These are phyloP conservation scores for Pteronotus mesoamericanus DNA, from an alignment of 2,797 vertebrate genomes.

Conservation along the genomic window DNA sequence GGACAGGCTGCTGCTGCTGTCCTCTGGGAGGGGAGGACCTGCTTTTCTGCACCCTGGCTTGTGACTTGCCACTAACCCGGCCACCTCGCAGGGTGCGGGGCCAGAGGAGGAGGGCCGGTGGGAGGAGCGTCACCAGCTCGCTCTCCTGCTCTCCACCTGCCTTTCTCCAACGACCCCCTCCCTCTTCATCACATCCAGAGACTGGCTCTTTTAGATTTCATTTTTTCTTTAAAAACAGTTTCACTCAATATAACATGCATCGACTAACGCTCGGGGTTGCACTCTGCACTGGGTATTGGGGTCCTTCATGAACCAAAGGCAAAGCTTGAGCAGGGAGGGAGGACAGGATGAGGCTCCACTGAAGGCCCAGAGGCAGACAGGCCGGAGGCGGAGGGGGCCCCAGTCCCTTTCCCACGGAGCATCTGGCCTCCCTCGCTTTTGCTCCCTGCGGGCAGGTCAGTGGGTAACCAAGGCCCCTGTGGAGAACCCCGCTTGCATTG, in stretches of 20 bases:
- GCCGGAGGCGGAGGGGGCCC: too few relatives aligned
- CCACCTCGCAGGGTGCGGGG: too few relatives aligned
- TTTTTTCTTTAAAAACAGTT: background rate
- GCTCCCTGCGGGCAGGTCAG: accelerated
- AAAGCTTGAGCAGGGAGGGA: background rate
- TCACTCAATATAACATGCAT: background rate
- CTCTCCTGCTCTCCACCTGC: background rate
- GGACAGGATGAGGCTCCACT: background rate
- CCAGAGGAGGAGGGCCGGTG: background rate
- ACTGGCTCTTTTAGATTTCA: background rate
- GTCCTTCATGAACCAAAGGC: background rate
- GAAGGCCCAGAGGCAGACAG: background rate
- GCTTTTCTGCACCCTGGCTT: background rate
- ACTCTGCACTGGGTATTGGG: background rate
- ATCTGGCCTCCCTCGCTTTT: accelerated
- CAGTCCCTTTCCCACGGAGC: background rate
- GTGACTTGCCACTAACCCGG: background rate
- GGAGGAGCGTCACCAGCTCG: background rate
- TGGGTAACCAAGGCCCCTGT: background rate
- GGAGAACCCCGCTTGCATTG: accelerated
- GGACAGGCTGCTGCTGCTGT: background rate
- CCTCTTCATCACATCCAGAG: background rate
- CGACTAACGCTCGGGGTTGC: background rate
- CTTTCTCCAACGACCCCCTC: background rate
- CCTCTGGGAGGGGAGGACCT: background rate